Percentiles rank a stretch among this genome's conserved stretches.
Evolutionary conservation across 2,888 invertebrate species (phyloP).

Genomic region (Tanaodytes sp.): DNA sequence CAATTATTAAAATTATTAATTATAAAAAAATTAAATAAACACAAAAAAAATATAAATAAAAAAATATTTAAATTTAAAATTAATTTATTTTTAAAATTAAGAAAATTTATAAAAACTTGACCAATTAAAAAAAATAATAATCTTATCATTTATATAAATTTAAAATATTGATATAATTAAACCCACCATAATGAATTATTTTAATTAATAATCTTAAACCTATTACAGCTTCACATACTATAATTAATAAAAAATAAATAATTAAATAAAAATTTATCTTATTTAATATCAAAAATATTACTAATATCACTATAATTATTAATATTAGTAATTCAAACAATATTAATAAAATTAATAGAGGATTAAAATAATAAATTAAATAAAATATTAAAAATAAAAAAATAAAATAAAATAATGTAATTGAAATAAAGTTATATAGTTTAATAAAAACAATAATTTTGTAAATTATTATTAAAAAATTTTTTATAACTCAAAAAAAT

Average conservation of each 20-base stretch:
- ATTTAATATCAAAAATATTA: conserved; percentile 73
- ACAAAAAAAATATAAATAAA: conserved; percentile 16
- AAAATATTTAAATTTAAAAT: conserved; percentile 22
- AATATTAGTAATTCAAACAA: conserved; percentile 78
- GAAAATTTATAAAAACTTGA: conserved; percentile 63
- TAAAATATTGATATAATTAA: too few species aligned
- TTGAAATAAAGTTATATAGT: too few species aligned
- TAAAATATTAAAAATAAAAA: too few species aligned
- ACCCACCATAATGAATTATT: too few species aligned
- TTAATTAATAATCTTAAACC: conserved; percentile 78
- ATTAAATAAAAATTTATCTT: conserved; percentile 73
- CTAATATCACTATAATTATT: conserved; percentile 71
- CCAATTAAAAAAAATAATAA: conserved; percentile 75
- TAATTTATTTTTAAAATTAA: conserved; percentile 7
- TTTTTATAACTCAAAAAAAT: too few species aligned
- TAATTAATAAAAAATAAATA: conserved; percentile 77
- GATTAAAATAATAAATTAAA: conserved; percentile 76
- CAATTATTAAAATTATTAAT: too few species aligned
- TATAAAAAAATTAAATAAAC: conserved; percentile 36
- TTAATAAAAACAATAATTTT: too few species aligned
- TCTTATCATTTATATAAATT: conserved; percentile 71
- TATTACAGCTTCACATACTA: conserved; percentile 79
- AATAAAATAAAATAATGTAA: too few species aligned
- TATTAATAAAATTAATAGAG: conserved; percentile 74
- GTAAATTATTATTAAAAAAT: too few species aligned